phyloP scores from a whole-genome alignment of 1,140 invertebrate genomes.

The Nilaparvata lugens region DNA sequence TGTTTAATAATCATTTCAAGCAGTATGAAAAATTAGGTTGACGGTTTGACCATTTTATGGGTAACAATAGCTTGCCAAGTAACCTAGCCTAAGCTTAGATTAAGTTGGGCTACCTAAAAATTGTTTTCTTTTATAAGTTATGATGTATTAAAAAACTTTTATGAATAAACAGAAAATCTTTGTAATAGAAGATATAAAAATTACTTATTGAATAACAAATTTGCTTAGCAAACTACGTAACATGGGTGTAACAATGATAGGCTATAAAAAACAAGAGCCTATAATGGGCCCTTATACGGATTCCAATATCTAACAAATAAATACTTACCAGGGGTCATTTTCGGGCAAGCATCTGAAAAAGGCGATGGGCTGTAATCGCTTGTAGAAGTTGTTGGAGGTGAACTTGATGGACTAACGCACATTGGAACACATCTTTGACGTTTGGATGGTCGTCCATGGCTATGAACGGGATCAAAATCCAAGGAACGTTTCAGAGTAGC shows the following conservation, averaged over 20 bases:
- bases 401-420: constrained; percentile 58
- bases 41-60: too few relatives aligned
- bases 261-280: background rate
- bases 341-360: constrained; percentile 65
- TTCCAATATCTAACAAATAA: background rate
- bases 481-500: constrained; percentile 86
- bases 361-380: constrained; percentile 53
- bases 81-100: too few relatives aligned
- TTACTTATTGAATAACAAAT: too few relatives aligned
- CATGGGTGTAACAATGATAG: background rate
- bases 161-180: too few relatives aligned
- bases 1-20: too few relatives aligned
- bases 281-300: too few relatives aligned
- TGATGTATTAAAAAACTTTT: too few relatives aligned
- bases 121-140: too few relatives aligned
- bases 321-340: constrained; percentile 71
- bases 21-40: too few relatives aligned
- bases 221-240: background rate
- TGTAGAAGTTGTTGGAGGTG: constrained; percentile 40
- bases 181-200: too few relatives aligned
- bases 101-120: too few relatives aligned
- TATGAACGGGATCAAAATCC: constrained; percentile 84
- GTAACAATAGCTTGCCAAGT: too few relatives aligned
- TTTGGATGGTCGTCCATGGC: constrained; percentile 68
- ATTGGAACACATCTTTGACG: constrained; percentile 80